Base-by-base conservation (phyloP, 2,888 invertebrate genomes). In the Trissolcus brochymenae region DNA sequence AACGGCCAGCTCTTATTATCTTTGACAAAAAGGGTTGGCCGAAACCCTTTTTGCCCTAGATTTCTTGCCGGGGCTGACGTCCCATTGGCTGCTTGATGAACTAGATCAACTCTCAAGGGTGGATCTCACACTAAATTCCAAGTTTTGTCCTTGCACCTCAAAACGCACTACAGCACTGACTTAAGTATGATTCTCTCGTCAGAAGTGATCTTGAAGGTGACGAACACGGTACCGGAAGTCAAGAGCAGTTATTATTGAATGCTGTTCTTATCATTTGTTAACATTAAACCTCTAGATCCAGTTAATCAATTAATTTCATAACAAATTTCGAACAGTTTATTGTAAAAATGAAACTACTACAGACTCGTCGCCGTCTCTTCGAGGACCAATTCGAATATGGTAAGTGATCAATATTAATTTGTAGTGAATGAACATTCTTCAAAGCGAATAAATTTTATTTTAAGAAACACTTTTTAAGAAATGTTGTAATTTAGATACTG, bases 41-140 rank as follows among this genome's bases (percentile, higher is more conserved):
- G 73, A 64, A 78, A 80, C 76, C 81, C 82, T 76, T 76, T 78
- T 67, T 68, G 67, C 73, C 83, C 80, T 80, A 78, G 79, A 81
- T 76, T 60, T 19, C 11, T 73, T 41, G 54, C 79, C 59, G 75
- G 74, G 62, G 77, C 71, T 76, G 29, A 68, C 59, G 59, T 79
- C 81, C 77, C 76, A 85, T 85, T 85, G 87, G 86, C 76, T 80
- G 35, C 9, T 1, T 2, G 81, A 75, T 82, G 84, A 84, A 86
- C 81, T 87, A 79, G 88, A 88, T 85, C 87, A 82, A 65, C 49
- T 72, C 75, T 40, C 72, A 85, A 84, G 87, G 84, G 85, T 84
- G 84, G 84, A 83, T 78, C 84, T 79, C 46, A 74, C 51, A 62
- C 29, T 14, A 29, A 65, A 54, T 72, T n/a, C 60, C 21, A 50